Base-by-base conservation (phyloP, 2,797 vertebrate species). In the Mormyrus hasselquistii region DNA sequence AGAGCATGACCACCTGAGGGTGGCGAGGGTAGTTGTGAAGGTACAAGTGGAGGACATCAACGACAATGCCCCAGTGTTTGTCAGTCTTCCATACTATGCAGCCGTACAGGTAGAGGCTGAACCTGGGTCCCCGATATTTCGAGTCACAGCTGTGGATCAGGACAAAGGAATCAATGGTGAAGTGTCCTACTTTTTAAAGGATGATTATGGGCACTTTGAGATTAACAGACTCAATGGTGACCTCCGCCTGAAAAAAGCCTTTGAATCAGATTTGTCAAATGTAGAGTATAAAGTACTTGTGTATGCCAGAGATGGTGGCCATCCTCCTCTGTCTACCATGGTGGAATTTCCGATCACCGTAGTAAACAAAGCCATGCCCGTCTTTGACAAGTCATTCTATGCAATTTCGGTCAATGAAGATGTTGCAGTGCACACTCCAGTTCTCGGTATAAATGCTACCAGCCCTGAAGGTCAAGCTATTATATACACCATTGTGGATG, bases 281-380 rank as follows among this genome's bases (percentile, higher is more conserved):
- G 95, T 97, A 90, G 98, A 99, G 91, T 99, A 99, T 90, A 94
- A 96, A 88, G 95, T 99, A 92, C 94, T 97, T 50, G 91, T 99
- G 91, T 95, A 97, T 69, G 98, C 98, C 88, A 97, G 94, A 94
- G 99, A 99, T 89, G 95, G 97, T 3, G 99, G 99, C 22, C 94
- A 95, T 91, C 97, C 97, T 3, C 94, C 97, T 0, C 92, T 99
- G 19, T 98, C 97, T 38, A 96, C 97, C 0, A 96, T 89, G 0
- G 94, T 97, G 89, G 97, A 98, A 88, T 97, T 99, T 90, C 96
- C 98, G 4, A 97, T 99, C 90, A 99, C 97, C n/a, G 97, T 99
- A 9, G 98, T 99, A 90, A 99, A 99, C 95, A 98, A 98, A 94
- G 98, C 98, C 0, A 99, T 99, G 98, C 99, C 99, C 22, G 97